A percentile compares a stretch with the other conserved stretches of the same genome.
These are phyloP conservation scores for Hypotaenidia okinawae DNA, from an alignment of 2,797 vertebrate species.

Conservation along the genomic window DNA sequence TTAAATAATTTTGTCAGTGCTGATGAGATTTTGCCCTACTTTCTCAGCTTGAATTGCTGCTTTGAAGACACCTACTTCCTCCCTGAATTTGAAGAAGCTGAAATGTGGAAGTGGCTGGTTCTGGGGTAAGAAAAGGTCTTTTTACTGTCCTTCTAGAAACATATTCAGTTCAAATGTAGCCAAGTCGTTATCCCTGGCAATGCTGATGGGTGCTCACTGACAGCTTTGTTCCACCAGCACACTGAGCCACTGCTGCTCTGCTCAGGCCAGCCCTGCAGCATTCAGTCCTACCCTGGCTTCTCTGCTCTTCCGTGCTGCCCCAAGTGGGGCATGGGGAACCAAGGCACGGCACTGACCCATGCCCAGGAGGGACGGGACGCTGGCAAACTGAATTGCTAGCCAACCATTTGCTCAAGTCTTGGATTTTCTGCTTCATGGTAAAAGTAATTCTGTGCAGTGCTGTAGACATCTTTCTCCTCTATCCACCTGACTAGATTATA, in stretches of 20 bases:
- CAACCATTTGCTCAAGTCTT: neutral
- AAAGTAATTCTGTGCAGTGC: neutral
- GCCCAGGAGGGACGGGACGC: neutral
- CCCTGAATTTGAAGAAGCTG: neutral
- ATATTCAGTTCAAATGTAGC: neutral
- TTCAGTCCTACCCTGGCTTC: neutral
- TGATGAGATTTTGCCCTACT: neutral
- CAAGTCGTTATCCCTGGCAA: neutral
- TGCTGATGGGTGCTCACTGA: neutral
- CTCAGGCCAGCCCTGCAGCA: neutral
- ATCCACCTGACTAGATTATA: neutral
- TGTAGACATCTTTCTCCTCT: neutral
- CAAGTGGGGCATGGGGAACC: rapidly evolving
- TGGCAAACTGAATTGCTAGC: neutral
- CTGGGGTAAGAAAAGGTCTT: neutral
- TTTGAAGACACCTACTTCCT: neutral
- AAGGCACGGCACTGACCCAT: rapidly evolving
- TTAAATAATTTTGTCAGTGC: neutral
- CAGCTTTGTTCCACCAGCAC: neutral
- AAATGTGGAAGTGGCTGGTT: neutral
- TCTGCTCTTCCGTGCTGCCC: neutral
- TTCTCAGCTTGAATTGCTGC: neutral
- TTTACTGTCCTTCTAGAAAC: neutral
- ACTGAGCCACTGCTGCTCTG: neutral
- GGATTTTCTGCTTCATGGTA: neutral